A percentile compares a stretch with the other conserved stretches of the same genome.
These are phyloP conservation scores for Heterohyrax brucei DNA, from an alignment of 2,797 vertebrate species.

Conservation along the genomic window DNA sequence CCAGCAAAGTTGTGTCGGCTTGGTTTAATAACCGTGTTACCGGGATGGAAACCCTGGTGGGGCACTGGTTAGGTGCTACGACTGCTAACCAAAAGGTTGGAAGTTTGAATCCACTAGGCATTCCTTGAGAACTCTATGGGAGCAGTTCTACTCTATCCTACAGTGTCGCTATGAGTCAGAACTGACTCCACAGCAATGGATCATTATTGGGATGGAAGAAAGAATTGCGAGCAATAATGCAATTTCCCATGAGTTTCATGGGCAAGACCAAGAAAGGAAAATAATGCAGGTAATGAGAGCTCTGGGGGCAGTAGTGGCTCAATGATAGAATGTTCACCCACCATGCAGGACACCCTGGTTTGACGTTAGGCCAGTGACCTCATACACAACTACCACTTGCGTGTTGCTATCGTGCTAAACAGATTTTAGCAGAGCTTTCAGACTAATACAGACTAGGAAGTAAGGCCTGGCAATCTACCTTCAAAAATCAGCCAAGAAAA, in stretches of 20 bases:
- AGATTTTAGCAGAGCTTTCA: background rate
- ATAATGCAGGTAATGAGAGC: background rate
- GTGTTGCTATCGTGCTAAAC: background rate
- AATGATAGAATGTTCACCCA: background rate
- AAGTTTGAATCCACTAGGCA: no score
- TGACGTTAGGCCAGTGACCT: background rate
- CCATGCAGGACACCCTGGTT: no score
- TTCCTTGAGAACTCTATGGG: no score
- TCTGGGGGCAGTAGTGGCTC: background rate
- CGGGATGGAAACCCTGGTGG: background rate
- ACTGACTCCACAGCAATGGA: no score
- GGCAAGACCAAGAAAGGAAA: constrained; percentile 11
- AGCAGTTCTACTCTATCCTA: no score
- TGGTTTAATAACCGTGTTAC: background rate
- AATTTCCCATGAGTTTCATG: background rate
- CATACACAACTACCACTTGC: background rate
- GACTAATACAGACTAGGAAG: background rate
- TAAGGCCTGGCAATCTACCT: background rate
- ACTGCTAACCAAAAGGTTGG: no score
- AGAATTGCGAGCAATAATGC: constrained; percentile 41
- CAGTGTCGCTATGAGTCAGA: no score
- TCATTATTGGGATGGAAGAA: background rate
- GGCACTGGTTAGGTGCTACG: no score
- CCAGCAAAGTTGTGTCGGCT: background rate
- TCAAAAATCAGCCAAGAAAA: background rate